These are phyloP conservation scores for Melanerpes formicivorus DNA, from an alignment of 2,113 vertebrate species.

Conservation along the genomic window DNA sequence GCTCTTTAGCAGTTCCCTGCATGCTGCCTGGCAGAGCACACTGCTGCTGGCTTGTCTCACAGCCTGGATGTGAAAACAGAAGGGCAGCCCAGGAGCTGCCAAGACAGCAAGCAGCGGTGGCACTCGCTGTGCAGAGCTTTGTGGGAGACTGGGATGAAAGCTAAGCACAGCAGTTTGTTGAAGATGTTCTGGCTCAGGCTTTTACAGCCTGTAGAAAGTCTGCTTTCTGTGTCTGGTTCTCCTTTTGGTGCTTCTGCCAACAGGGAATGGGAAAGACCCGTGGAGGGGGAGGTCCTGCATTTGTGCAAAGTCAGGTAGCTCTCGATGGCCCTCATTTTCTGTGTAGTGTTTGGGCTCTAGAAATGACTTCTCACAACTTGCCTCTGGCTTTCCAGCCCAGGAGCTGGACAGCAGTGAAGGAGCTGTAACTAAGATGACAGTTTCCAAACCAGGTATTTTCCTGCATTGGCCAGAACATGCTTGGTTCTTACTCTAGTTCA, in stretches of 20 bases:
- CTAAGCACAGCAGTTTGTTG: not conserved
- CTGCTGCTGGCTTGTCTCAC: not conserved
- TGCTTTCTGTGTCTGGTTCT: not conserved
- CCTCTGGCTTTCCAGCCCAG: not conserved
- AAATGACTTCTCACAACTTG: not conserved
- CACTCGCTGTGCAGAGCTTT: not conserved
- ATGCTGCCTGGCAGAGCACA: not conserved
- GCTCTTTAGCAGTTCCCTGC: not conserved
- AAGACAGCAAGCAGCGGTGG: not conserved
- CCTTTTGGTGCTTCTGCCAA: not conserved
- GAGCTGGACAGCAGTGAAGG: not conserved
- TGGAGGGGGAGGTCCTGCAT: not conserved
- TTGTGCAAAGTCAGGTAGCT: not conserved
- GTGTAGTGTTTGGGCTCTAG: not conserved
- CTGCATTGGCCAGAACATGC: not conserved
- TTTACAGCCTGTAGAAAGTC: not conserved
- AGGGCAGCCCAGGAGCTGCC: conserved; percentile 18
- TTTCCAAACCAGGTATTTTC: not conserved
- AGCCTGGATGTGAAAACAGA: not conserved
- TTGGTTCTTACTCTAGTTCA: not conserved
- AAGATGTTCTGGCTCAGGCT: not conserved
- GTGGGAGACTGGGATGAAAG: not conserved
- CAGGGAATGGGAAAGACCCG: not conserved
- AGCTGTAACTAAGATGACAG: not conserved
- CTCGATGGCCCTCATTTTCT: not conserved